Base-by-base conservation (phyloP, 2,888 invertebrate genomes). In the Brachypterus glaber region DNA sequence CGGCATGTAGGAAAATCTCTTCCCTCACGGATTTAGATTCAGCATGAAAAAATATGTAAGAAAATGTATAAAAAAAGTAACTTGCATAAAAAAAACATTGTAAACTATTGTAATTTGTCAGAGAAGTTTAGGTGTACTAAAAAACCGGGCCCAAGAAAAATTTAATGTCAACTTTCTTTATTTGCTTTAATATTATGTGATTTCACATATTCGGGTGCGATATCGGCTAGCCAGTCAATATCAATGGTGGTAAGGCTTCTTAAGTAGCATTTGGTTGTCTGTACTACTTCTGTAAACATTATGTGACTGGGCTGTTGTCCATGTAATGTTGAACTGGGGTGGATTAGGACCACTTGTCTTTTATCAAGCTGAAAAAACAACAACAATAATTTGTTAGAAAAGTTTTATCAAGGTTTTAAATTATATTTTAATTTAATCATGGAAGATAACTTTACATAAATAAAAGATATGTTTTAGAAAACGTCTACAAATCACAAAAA, bases 241-340 rank as follows among this genome's bases (percentile, higher is more conserved):
- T 88, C 84, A 32, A 93, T 77, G 24, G 77, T 76, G 7, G 87
- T 83, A 27, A 86, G 69, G 41, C 78, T 77, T 51, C 86, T 74
- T 59, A 95, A 75, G 68, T 86, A 92, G 46, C 81, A 76, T 50
- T 84, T 82, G 39, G 74, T 76, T 0, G 93, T 92, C 55, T 84
- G 78, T n/a, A 92, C 77, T 30, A 95, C 73, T 68, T 95, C 93
- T 0, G 84, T 81, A 66, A 83, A 95, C 34, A 89, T 58, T 0
- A 95, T 73, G 42, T 80, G 75, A 13, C 76, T 76, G 4, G 88
- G 81, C 39, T 82, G 79, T 40, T 75, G 70, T 30, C 77, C 73
- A 40, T 84, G 79, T 32, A 93, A 67, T 17, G 77, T 76, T 32
- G 87, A 84, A 24, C 84, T 82, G 0, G 93, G 93, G 69, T 93